Conservation (phyloP, 2,797 vertebrate species). For the Crocidura indochinensis region DNA sequence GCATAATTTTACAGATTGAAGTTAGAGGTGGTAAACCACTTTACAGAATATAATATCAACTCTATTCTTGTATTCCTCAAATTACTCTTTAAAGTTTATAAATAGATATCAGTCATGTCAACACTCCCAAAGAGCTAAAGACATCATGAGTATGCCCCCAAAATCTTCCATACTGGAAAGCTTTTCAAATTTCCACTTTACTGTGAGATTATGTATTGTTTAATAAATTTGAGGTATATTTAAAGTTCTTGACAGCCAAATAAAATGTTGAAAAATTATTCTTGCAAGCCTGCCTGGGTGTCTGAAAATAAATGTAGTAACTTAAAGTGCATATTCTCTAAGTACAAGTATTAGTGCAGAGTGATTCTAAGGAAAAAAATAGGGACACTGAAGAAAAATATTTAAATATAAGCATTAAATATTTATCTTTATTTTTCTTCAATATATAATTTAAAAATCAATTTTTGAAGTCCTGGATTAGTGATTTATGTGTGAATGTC, state of each 20-base stretch:
- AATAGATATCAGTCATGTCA: neutral
- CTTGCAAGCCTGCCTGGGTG: slow-evolving; percentile 20
- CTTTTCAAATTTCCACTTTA: slow-evolving; percentile 41
- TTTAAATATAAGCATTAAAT: slow-evolving; percentile 46
- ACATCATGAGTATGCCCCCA: neutral
- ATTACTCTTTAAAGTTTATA: slow-evolving; percentile 33
- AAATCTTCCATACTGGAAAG: neutral
- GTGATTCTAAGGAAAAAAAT: slow-evolving; percentile 27
- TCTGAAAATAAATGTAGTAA: slow-evolving; percentile 37
- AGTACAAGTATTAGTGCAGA: slow-evolving; percentile 33
- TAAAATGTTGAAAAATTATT: slow-evolving; percentile 76
- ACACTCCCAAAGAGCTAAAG: slow-evolving; percentile 2
- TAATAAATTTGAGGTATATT: slow-evolving; percentile 64
- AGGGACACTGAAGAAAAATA: slow-evolving; percentile 30
- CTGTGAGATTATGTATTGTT: slow-evolving; percentile 17
- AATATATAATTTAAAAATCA: slow-evolving; percentile 70
- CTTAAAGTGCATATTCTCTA: neutral
- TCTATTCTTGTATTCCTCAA: slow-evolving; percentile 1
- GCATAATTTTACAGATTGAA: neutral
- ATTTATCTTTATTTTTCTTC: slow-evolving; percentile 63
- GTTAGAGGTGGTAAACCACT: slow-evolving; percentile 15
- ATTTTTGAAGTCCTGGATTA: slow-evolving; percentile 65
- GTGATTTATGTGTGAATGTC: slow-evolving; percentile 21
- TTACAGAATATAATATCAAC: slow-evolving; percentile 10
- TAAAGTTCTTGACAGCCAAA: slow-evolving; percentile 65